Evolutionary conservation across 2,888 invertebrate genomes (phyloP), one percentile per base, ranked within the genome.

Genomic region (Drosophila picticornis): DNA sequence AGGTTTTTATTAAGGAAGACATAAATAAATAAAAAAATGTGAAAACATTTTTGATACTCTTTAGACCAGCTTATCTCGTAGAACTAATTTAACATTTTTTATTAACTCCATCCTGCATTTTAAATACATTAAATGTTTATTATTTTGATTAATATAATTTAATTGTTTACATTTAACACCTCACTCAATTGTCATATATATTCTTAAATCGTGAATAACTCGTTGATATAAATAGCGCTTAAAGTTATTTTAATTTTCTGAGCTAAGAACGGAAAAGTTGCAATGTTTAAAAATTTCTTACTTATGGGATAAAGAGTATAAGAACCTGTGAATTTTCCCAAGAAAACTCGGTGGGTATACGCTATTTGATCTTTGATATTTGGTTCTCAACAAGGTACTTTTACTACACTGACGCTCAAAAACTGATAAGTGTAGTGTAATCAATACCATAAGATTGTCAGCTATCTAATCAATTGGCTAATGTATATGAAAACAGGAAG

Each of bases 371-470:
- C 16, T 22, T 22, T 16, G 4, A 22, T 3, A 10, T n/a, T 11
- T 25, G 6, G 3, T 36, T n/a, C 27, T 51, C 34, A 50, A 25
- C 27, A 2, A 13, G 22, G 22, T 31, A 40, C 31, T 40, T 22
- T 36, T 22, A 34, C 22, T 31, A 19, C 34, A 52, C 31, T 55
- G 13, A 2, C 36, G 16, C 46, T n/a, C 69, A 64, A n/a, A 40
- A 22, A 48, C 43, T 51, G 52, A 63, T 72, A 53, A 57, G 38
- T n/a, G 29, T 22, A 5, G 11, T 56, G 38, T 53, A 74, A 75
- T 77, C 80, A 80, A 83, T 80, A 71, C 52, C 10, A 29, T 69
- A 27, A 34, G 72, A 81, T 81, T 78, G 29, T 56, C 22, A 57
- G 69, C 40, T 81, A 81, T 81, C 81, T 81, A 66, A 76, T 76